phyloP scores from a whole-genome alignment of 2,797 vertebrate species.

The Sylvilagus floridanus region DNA sequence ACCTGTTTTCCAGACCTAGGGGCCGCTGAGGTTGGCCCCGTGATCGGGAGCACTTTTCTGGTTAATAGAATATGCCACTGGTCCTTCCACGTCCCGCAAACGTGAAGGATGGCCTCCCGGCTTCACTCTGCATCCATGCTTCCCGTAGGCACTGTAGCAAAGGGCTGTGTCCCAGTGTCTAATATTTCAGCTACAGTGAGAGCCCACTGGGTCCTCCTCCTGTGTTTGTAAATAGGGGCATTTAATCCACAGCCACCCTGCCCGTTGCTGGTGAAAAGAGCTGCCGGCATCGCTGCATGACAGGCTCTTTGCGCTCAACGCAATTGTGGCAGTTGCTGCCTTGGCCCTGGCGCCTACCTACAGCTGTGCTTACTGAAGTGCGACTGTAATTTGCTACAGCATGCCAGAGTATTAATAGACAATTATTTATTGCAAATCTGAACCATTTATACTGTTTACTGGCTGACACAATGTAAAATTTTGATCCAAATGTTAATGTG shows the following conservation, averaged over 20 bases:
- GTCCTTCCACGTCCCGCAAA: slow-evolving; percentile 61
- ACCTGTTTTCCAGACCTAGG: background rate
- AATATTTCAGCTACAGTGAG: background rate
- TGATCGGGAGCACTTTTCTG: background rate
- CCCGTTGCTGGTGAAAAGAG: slow-evolving; percentile 58
- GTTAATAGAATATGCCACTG: background rate
- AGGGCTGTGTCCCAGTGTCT: slow-evolving; percentile 53
- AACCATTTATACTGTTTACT: slow-evolving; percentile 93
- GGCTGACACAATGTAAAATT: slow-evolving; percentile 92
- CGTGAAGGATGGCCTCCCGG: slow-evolving; percentile 67
- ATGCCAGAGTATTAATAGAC: slow-evolving; percentile 92
- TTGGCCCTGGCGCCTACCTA: slow-evolving; percentile 85
- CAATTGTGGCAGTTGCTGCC: slow-evolving; percentile 79
- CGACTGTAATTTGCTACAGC: slow-evolving; percentile 93
- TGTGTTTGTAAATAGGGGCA: background rate
- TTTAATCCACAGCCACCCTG: slow-evolving; percentile 60
- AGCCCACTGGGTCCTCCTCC: slow-evolving; percentile 52
- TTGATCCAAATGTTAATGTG: slow-evolving; percentile 94
- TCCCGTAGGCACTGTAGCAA: slow-evolving; percentile 39
- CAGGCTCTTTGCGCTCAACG: slow-evolving; percentile 73
- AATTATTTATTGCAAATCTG: slow-evolving; percentile 95
- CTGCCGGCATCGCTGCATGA: slow-evolving; percentile 51
- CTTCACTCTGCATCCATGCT: slow-evolving; percentile 60
- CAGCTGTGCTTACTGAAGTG: slow-evolving; percentile 91
- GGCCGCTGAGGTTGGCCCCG: background rate